Conservation (phyloP, 2,113 vertebrate genomes). For the Pseudorhombus dupliciocellatus region DNA sequence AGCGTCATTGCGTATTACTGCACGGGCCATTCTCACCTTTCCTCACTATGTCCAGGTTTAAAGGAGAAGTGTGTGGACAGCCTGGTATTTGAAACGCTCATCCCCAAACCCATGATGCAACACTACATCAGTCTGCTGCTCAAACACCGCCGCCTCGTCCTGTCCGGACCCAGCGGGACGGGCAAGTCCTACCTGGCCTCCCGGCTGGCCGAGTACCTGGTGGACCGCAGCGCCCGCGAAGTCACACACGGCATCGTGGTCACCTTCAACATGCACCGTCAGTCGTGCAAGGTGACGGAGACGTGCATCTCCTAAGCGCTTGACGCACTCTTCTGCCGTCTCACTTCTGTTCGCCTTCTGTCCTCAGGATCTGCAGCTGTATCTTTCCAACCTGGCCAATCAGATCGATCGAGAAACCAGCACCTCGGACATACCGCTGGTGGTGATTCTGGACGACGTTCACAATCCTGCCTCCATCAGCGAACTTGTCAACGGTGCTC, state of each 20-base stretch:
- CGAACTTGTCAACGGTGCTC: slow-evolving; percentile 94
- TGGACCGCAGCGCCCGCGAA: slow-evolving; percentile 93
- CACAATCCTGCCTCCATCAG: slow-evolving; percentile 91
- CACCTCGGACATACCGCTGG: slow-evolving; percentile 87
- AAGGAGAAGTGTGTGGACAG: slow-evolving; percentile 97
- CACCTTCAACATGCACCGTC: slow-evolving; percentile 98
- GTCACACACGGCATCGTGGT: slow-evolving; percentile 88
- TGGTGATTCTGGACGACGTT: slow-evolving; percentile 94
- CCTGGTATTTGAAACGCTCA: slow-evolving; percentile 94
- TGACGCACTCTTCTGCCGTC: neutral
- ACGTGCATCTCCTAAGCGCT: neutral
- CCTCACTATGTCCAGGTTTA: slow-evolving; percentile 82
- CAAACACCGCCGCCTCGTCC: slow-evolving; percentile 93
- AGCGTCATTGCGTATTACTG: slow-evolving; percentile 20
- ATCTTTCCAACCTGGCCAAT: slow-evolving; percentile 96
- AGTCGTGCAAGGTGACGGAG: slow-evolving; percentile 93
- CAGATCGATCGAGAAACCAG: slow-evolving; percentile 93
- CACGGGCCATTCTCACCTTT: neutral
- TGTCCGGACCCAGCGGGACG: slow-evolving; percentile 94
- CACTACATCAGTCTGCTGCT: slow-evolving; percentile 97
- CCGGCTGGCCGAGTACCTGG: slow-evolving; percentile 93
- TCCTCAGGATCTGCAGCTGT: slow-evolving; percentile 92
- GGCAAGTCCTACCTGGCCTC: slow-evolving; percentile 95
- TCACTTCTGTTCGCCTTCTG: neutral
- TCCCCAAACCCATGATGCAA: slow-evolving; percentile 99